Base-by-base conservation (phyloP, 1,140 invertebrate genomes). In the Saccostrea cuccullata region DNA sequence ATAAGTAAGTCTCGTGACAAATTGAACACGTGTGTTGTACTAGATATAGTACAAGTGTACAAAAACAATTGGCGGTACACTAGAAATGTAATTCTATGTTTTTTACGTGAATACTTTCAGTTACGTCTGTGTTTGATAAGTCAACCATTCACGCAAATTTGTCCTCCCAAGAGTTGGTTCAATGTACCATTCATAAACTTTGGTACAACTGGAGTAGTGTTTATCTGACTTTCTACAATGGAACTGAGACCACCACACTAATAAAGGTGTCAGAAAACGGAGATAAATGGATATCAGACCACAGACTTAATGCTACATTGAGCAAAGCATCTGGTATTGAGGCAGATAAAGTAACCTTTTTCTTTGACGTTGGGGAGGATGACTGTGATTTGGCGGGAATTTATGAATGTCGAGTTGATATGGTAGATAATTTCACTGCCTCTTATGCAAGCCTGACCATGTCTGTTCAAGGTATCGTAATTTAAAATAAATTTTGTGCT, bases 121-220 rank as follows among this genome's bases (percentile, higher is more conserved):
- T 77, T 77, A 30, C 23, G 2, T 77, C 70, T 30, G 15, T 15
- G 11, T 77, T 77, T 77, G 26, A 77, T 77, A 77, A 77, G 15
- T 36, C 70, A 36, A 13, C 26, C 11, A 77, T 77, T 26, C 13
- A 30, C 15, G 70, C 70, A 4, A 30, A 77, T 26, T 36, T 17
- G 13, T 26, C 23, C 8, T 77, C 70, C 11, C 23, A 9, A 36
- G 23, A 77, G 9, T 15, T 36, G 30, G 70, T 30, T 36, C 23
- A 26, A 77, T 77, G 70, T 11, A 77, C 26, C 12, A 77, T 77
- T 77, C 13, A 30, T 17, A 77, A 77, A 17, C 70, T 77, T 77
- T 77, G 70, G 70, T 77, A 77, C 70, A 77, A 77, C 26, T 30
- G 23, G 30, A 77, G 70, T 5, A 77, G 26, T 36, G 26, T 77